Evolutionary conservation across 2,888 invertebrate genomes (phyloP), one percentile per base, ranked within the genome.

Genomic region (Meloe dianella): DNA sequence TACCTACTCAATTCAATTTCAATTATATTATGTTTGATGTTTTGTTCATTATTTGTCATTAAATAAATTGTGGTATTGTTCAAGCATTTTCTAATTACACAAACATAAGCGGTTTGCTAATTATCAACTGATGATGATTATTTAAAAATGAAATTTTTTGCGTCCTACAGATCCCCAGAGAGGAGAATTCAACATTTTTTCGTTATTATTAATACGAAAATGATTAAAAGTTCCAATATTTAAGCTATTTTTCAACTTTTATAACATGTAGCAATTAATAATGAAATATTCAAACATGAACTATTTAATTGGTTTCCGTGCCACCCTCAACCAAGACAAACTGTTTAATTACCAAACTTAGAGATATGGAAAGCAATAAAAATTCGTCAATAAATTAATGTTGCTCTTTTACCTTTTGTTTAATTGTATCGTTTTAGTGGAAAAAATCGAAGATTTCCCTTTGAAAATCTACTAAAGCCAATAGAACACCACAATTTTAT

Each of bases 21-120:
- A 27, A 3, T 27, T 4, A 4, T 4, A n/a, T n/a, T n/a, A n/a
- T n/a, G n/a, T n/a, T n/a, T n/a, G n/a, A n/a, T n/a, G n/a, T 27
- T 27, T 27, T 27, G 27, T 27, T 4, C 27, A 27, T 27, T 27
- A 2, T 27, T 3, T 3, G 2, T 27, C 27, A 27, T 27, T 27
- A 27, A n/a, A n/a, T n/a, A n/a, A n/a, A n/a, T n/a, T n/a, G n/a
- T n/a, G n/a, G n/a, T n/a, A n/a, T n/a, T n/a, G n/a, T n/a, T n/a
- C n/a, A n/a, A n/a, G n/a, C n/a, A n/a, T n/a, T n/a, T n/a, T n/a
- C n/a, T 27, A 27, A 57, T 57, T 27, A 57, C 1, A 30, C 8
- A n/a, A 57, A 27, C 9, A 14, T 17, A 27, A 57, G 27, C 57
- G 27, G n/a, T 30, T 57, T 57, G 57, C 27, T 24, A 57, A 57